phyloP scores from a whole-genome alignment of 2,797 vertebrate species.

The Margarornis squamiger region DNA sequence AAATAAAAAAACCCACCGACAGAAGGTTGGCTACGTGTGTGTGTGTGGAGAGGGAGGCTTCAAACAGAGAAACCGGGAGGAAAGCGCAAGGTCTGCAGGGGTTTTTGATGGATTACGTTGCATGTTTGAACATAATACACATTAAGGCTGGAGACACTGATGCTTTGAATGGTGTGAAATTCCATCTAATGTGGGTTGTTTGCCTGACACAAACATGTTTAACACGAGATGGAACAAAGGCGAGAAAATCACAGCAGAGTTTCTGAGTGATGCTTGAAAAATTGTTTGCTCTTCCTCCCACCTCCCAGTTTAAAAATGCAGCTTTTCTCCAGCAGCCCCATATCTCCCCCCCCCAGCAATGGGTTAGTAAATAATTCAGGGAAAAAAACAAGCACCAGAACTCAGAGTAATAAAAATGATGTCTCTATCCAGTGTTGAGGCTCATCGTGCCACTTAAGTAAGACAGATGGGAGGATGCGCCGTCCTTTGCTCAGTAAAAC shows the following conservation, averaged over 20 bases:
- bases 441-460: conserved; percentile 71
- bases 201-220: conserved; percentile 72
- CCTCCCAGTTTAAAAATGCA: background rate
- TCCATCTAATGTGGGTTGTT: conserved; percentile 67
- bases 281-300: background rate
- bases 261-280: background rate
- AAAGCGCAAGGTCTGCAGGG: conserved; percentile 47
- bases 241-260: conserved; percentile 41
- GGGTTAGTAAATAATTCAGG: conserved; percentile 77
- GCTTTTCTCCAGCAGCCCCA: background rate
- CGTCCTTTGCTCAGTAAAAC: conserved; percentile 67
- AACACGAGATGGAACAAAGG: conserved; percentile 68
- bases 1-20: background rate
- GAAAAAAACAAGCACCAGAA: conserved; percentile 38
- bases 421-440: conserved; percentile 74
- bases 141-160: conserved; percentile 61
- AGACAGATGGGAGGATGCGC: conserved; percentile 80
- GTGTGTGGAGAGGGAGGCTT: background rate
- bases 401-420: conserved; percentile 74
- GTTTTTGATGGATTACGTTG: conserved; percentile 48
- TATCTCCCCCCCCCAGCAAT: background rate
- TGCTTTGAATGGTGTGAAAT: conserved; percentile 62
- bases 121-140: conserved; percentile 65
- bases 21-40: conserved; percentile 30
- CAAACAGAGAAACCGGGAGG: background rate